Percentiles rank a stretch among this genome's conserved stretches.
phyloP scores from a whole-genome alignment of 2,113 vertebrate genomes.

The Eolophus roseicapilla region DNA sequence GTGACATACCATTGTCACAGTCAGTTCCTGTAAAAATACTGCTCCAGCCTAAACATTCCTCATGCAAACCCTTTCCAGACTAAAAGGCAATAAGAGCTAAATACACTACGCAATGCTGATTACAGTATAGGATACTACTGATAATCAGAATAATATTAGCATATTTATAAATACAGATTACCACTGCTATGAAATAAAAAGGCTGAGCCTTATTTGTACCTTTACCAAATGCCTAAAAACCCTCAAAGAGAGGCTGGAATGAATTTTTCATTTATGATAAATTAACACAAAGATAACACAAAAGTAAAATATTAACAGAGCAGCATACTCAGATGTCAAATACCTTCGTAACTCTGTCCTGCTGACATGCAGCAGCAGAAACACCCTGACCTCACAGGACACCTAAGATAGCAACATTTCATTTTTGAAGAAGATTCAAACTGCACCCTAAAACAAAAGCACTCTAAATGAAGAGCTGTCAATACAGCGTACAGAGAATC shows the following conservation, averaged over 20 bases:
- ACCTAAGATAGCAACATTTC: background rate
- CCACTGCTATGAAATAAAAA: background rate
- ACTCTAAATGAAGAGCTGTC: background rate
- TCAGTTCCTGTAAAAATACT: background rate
- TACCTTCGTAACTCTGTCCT: accelerated
- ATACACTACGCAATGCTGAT: accelerated
- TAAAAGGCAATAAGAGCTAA: background rate
- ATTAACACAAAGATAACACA: background rate
- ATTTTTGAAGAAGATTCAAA: background rate
- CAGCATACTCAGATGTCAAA: background rate
- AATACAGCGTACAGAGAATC: background rate
- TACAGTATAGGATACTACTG: background rate
- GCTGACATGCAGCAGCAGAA: background rate
- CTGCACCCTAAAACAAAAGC: background rate
- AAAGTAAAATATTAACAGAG: background rate
- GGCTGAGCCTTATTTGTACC: background rate
- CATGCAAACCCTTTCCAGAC: background rate
- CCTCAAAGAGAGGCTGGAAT: background rate
- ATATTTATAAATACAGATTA: background rate
- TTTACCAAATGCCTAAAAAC: background rate
- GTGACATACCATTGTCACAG: accelerated
- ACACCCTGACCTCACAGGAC: background rate
- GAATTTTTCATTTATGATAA: background rate
- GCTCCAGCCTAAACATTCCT: background rate
- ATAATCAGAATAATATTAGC: background rate